Base-by-base conservation (phyloP, 1,140 invertebrate species). In the Cotesia vestalis region DNA sequence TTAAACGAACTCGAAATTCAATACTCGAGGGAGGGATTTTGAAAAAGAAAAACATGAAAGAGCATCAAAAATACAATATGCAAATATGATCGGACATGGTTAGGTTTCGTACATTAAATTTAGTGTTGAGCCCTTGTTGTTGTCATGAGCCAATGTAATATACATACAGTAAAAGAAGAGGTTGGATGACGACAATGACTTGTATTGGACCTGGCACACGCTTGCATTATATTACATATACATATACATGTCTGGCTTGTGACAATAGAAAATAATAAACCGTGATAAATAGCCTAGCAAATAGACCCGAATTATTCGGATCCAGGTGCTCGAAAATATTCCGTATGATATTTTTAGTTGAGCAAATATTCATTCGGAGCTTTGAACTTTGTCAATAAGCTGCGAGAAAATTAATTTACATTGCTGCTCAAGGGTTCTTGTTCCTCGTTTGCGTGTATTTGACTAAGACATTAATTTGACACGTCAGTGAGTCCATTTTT, bases 191-290 rank as follows among this genome's bases (percentile, higher is more conserved):
- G 53, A 55, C 53, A 55, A 55, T 55, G 53, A 55, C 5, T 55
- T 27, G 27, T 27, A 27, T n/a, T 4, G 5, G 12, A 14, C n/a
- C 53, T 14, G 12, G 53, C 53, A 6, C 53, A 55, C 17, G 53
- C 17, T 14, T 60, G 40, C 59, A 53, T 53, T 27, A n/a, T 11
- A 60, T 62, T 61, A 53, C 3, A 61, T 68, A 40, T 66, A 36
- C 35, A 60, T n/a, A 69, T n/a, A 46, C 40, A 40, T 27, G 57
- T 17, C 63, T 46, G 11, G 76, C 74, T 79, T 60, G 74, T 74
- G 82, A 87, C 85, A 87, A 87, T 87, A 78, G 80, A 81, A 84
- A 86, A 85, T 86, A 86, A 87, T 86, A 87, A 86, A 86, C 84
- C 85, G 82, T 87, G 86, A 86, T 87, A 86, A 87, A 87, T 86